phyloP scores from a whole-genome alignment of 2,797 vertebrate genomes.

The Coreius guichenoti region DNA sequence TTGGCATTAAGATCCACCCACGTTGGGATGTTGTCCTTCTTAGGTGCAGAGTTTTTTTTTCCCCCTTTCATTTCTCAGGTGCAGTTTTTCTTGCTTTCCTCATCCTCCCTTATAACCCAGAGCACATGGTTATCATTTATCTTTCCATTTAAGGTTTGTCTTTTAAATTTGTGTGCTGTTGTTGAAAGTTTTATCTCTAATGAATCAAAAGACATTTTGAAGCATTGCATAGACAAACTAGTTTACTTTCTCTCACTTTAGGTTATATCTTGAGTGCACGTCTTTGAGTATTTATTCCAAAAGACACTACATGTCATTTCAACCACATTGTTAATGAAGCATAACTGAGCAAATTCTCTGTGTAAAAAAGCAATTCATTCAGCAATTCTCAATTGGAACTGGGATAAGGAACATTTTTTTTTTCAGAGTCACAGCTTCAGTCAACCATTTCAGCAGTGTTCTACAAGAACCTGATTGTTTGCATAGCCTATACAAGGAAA shows the following conservation, averaged over 20 bases:
- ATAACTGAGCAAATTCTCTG: not conserved
- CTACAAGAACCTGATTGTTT: constrained; percentile 10
- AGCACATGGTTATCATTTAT: constrained; percentile 15
- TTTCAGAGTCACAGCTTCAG: constrained; percentile 11
- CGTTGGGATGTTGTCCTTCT: constrained; percentile 43
- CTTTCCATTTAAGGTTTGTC: not conserved
- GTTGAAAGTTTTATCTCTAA: not conserved
- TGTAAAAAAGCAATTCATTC: not conserved
- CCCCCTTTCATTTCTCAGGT: not conserved
- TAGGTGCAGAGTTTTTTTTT: constrained; percentile 4
- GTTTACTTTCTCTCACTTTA: not conserved
- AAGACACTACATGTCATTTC: not conserved
- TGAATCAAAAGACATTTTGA: not conserved
- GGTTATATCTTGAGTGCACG: not conserved
- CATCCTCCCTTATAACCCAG: constrained; percentile 27
- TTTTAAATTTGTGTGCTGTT: not conserved
- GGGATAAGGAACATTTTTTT: not conserved
- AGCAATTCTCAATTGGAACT: not conserved
- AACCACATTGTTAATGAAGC: not conserved
- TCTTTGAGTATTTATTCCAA: not conserved
- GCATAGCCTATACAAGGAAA: constrained; percentile 13
- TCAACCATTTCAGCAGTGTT: constrained; percentile 19
- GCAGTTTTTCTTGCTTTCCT: constrained; percentile 29
- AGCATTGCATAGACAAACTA: not conserved
- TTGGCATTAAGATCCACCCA: constrained; percentile 59